These are phyloP conservation scores for Heteromyza rotundicornis DNA, from an alignment of 2,888 invertebrate species.

Conservation along the genomic window DNA sequence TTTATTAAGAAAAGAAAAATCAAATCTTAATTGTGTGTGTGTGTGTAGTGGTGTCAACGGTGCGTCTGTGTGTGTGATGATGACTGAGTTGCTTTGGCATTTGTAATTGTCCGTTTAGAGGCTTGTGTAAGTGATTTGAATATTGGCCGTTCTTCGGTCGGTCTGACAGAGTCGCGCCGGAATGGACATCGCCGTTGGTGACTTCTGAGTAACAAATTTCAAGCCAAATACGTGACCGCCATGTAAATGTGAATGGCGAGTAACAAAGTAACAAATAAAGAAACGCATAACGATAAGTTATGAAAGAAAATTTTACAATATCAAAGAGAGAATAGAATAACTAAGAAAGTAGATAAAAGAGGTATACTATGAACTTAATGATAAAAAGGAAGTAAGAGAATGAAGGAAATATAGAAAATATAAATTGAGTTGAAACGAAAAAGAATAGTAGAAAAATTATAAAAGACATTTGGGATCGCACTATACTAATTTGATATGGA, in stretches of 20 bases:
- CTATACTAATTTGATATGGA: too few species aligned
- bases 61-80: neutral
- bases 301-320: too few species aligned
- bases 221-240: neutral
- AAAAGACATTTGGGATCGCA: too few species aligned
- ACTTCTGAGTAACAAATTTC: neutral
- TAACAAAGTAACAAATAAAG: neutral
- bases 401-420: too few species aligned
- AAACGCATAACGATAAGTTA: too few species aligned
- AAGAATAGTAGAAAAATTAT: too few species aligned
- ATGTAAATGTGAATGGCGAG: neutral
- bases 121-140: neutral
- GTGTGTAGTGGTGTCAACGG: neutral
- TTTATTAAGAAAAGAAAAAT: slow-evolving; percentile 1
- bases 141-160: neutral
- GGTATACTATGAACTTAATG: too few species aligned
- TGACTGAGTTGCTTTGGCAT: neutral
- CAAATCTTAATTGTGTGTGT: neutral
- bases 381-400: too few species aligned
- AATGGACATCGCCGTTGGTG: neutral
- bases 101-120: neutral
- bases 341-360: too few species aligned
- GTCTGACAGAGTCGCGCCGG: neutral
- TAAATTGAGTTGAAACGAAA: too few species aligned
- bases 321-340: too few species aligned